A percentile compares a stretch with the other conserved stretches of the same genome.
Evolutionary conservation across 2,113 vertebrate genomes (phyloP).

Genomic region (Pedetes capensis): DNA sequence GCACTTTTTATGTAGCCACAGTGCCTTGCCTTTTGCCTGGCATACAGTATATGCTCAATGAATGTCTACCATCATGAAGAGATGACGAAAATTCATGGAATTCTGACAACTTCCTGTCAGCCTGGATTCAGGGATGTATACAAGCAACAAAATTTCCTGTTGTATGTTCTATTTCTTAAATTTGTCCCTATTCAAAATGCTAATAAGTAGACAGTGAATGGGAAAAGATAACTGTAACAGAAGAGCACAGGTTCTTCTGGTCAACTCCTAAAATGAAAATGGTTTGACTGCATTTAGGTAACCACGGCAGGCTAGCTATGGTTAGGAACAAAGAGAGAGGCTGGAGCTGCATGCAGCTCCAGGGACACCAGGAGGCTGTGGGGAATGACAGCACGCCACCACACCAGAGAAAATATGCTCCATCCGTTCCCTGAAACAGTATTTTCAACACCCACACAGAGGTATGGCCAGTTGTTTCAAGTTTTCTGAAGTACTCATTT

Average conservation of each 20-base stretch:
- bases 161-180: neutral
- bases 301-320: rapidly evolving
- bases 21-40: too few species aligned
- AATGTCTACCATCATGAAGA: neutral
- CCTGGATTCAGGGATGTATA: neutral
- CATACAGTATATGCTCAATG: rapidly evolving
- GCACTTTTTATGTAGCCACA: neutral
- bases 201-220: neutral
- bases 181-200: neutral
- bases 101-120: neutral
- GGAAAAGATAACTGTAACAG: neutral
- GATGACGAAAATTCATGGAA: neutral
- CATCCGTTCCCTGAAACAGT: too few species aligned
- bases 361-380: rapidly evolving
- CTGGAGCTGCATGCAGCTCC: neutral
- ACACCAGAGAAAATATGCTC: rapidly evolving
- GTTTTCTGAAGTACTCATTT: neutral
- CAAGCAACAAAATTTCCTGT: neutral
- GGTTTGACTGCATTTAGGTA: neutral
- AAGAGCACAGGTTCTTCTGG: neutral
- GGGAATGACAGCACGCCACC: neutral
- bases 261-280: neutral
- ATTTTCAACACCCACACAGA: neutral
- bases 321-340: neutral
- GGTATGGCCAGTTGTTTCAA: neutral